phyloP scores from a whole-genome alignment of 2,888 invertebrate species.

The Euzophera pinguis region DNA sequence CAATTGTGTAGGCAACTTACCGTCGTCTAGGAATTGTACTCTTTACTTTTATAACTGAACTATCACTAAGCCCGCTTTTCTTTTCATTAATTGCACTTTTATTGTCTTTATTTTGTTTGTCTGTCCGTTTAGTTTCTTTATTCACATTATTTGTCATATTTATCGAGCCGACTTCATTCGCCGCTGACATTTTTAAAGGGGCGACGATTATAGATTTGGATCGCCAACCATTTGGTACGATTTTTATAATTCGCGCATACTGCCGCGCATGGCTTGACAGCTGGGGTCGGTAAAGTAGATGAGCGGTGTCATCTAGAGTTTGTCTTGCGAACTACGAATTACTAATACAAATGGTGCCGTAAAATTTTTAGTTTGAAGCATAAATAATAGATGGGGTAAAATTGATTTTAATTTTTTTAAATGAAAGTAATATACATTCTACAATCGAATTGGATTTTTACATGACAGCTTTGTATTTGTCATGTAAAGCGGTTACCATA shows the following conservation, averaged over 20 bases:
- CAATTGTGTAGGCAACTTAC: conserved; percentile 50
- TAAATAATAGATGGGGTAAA: background rate
- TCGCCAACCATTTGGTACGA: conserved; percentile 64
- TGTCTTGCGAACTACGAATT: background rate
- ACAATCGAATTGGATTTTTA: too few species aligned
- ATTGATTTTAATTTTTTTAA: background rate
- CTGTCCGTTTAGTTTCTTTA: conserved; percentile 33
- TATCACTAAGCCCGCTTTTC: conserved; percentile 38
- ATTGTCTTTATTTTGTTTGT: conserved; percentile 42
- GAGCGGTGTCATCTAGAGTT: conserved; percentile 38
- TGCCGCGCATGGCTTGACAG: conserved; percentile 68
- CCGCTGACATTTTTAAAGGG: conserved; percentile 63
- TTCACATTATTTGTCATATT: conserved; percentile 42
- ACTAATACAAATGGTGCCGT: too few species aligned
- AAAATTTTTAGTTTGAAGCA: background rate
- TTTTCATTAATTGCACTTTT: conserved; percentile 49
- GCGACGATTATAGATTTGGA: conserved; percentile 74
- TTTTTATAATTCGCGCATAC: conserved; percentile 76
- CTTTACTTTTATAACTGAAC: conserved; percentile 68
- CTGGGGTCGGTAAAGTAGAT: conserved; percentile 48
- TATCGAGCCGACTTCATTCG: conserved; percentile 40
- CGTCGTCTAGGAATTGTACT: conserved; percentile 70
- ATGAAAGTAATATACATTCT: too few species aligned
- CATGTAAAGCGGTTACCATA: too few species aligned
- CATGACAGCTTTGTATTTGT: too few species aligned